Base-by-base conservation (phyloP, 2,888 invertebrate species). In the Parasteatoda lunata region DNA sequence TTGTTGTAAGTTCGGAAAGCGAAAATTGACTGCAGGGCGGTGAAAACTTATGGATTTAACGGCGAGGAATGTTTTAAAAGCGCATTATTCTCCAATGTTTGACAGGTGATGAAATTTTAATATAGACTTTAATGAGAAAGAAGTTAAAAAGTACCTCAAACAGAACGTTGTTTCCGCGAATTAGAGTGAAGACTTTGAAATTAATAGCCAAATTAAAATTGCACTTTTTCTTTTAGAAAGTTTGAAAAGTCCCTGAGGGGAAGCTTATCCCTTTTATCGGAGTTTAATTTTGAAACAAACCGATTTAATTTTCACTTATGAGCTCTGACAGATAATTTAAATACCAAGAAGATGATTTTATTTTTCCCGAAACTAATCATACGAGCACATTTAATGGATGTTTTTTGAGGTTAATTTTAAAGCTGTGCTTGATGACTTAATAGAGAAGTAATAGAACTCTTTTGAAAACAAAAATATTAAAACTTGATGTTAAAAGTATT, bases 91-190 rank as follows among this genome's bases (percentile, higher is more conserved):
- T 64, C 69, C 82, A 59, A 64, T 49, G 64, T 59, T 75, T 64
- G 66, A 86, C 72, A 81, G 71, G 64, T 75, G 85, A 79, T 75
- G 76, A 54, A 86, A 86, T 76, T 80, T 86, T 77, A 59, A 54
- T 71, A 65, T 86, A 80, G 80, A 73, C 65, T 69, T 86, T 86
- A 86, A 86, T 80, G 85, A 86, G 70, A 30, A 30, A 30, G 30
- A 77, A 80, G 79, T 86, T 86, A 86, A 86, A 86, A 86, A 86
- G 85, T 86, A 76, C 54, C 47, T 84, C 71, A 71, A 72, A 69
- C 47, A 69, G 30, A 47, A 51, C 59, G 70, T 45, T 72, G 80
- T 72, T 80, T n/a, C 72, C 48, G 51, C 9, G 73, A 80, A 80
- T 80, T 80, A 80, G 80, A 73, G 51, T n/a, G 73, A 71, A 80